A percentile compares a stretch with the other conserved stretches of the same genome.
phyloP scores from a whole-genome alignment of 2,888 invertebrate genomes.

The Cephus pulcher region DNA sequence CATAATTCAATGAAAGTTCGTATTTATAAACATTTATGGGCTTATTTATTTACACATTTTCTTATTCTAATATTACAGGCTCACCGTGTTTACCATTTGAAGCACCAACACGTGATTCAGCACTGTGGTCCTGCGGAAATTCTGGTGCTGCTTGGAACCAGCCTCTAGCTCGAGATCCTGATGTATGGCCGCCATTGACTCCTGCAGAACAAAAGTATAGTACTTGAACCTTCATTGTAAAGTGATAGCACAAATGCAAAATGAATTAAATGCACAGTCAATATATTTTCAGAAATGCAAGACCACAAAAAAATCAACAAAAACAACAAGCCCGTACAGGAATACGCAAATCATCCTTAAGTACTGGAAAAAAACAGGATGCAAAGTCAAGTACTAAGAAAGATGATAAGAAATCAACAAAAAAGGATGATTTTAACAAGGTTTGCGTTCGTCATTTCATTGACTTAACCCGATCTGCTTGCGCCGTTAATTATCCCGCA shows the following conservation, averaged over 20 bases:
- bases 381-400: slow-evolving; percentile 60
- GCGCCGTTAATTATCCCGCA: neutral
- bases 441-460: slow-evolving; percentile 27
- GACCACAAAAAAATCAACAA: slow-evolving; percentile 56
- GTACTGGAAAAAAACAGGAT: slow-evolving; percentile 59
- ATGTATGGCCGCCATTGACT: slow-evolving; percentile 90
- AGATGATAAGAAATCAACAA: slow-evolving; percentile 64
- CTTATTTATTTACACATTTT: slow-evolving; percentile 5
- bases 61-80: slow-evolving; percentile 34
- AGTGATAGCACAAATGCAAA: slow-evolving; percentile 20
- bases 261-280: neutral
- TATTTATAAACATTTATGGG: slow-evolving; percentile 2
- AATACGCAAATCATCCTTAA: slow-evolving; percentile 58
- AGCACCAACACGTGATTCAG: slow-evolving; percentile 80
- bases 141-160: slow-evolving; percentile 71
- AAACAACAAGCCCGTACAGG: slow-evolving; percentile 58
- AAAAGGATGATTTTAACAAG: slow-evolving; percentile 65
- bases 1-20: neutral
- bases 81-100: slow-evolving; percentile 67
- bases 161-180: slow-evolving; percentile 75
- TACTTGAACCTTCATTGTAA: neutral
- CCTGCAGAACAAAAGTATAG: slow-evolving; percentile 79
- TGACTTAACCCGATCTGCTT: neutral
- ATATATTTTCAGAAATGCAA: slow-evolving; percentile 30
- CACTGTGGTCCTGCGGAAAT: slow-evolving; percentile 77